phyloP scores from a whole-genome alignment of 2,888 invertebrate genomes.

The Apantesis nais region DNA sequence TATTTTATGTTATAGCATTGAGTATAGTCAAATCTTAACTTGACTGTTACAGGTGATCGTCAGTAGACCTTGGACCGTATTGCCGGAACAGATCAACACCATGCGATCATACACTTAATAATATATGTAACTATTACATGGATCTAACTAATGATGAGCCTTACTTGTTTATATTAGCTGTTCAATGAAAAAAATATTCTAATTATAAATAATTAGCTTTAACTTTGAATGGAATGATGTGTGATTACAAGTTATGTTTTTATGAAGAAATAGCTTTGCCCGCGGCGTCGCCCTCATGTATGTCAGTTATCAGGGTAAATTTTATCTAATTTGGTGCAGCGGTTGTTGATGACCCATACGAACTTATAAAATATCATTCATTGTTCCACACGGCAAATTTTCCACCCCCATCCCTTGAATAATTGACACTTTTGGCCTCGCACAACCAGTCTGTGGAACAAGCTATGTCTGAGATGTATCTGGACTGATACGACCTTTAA shows the following conservation, averaged over 20 bases:
- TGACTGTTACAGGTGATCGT: slow-evolving; percentile 32
- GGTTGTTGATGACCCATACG: no score
- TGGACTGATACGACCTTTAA: no score
- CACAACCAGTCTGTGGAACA: no score
- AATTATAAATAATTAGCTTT: neutral
- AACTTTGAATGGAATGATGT: neutral
- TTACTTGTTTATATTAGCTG: neutral
- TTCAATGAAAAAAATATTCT: neutral
- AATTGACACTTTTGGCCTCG: no score
- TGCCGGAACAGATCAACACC: slow-evolving; percentile 46
- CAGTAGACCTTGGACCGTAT: slow-evolving; percentile 36
- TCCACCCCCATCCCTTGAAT: no score
- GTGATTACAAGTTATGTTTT: neutral
- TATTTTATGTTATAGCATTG: slow-evolving; percentile 1
- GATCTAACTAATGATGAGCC: slow-evolving; percentile 28
- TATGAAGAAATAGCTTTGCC: no score
- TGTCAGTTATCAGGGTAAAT: no score
- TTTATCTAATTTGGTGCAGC: no score
- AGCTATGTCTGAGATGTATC: no score
- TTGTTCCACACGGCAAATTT: no score
- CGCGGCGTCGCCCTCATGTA: no score
- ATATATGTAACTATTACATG: slow-evolving; percentile 28
- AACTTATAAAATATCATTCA: no score
- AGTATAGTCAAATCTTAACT: slow-evolving; percentile 5
- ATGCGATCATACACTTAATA: slow-evolving; percentile 31